phyloP scores from a whole-genome alignment of 2,113 vertebrate species.

The Alectura lathami region DNA sequence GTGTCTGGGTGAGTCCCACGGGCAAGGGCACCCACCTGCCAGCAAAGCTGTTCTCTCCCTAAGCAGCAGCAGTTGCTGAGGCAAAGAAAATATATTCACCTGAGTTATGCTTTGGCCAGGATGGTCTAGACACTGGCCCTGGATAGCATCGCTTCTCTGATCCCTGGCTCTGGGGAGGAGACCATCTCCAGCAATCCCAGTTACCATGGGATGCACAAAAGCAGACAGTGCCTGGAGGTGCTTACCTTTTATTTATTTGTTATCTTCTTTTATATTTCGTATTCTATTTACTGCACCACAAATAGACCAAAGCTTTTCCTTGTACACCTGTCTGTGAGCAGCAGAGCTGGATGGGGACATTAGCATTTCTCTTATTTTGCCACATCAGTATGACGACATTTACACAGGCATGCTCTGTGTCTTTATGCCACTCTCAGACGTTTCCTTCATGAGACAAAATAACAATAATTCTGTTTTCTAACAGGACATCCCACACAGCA shows the following conservation, averaged over 20 bases:
- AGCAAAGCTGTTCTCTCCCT: neutral
- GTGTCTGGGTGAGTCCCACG: neutral
- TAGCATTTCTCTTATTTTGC: neutral
- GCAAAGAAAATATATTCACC: neutral
- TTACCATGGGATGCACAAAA: neutral
- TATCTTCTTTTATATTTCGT: no score
- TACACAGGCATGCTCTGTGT: neutral
- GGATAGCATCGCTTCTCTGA: rapidly evolving
- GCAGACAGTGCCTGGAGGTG: neutral
- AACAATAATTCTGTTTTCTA: neutral
- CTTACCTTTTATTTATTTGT: neutral
- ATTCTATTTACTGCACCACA: neutral
- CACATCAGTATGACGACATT: neutral
- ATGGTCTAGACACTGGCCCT: neutral
- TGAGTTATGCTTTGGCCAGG: neutral
- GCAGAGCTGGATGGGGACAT: neutral
- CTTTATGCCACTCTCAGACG: neutral
- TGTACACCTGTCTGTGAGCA: rapidly evolving
- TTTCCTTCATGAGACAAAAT: neutral
- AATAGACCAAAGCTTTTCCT: neutral
- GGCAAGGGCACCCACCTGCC: neutral
- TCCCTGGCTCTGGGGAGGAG: rapidly evolving
- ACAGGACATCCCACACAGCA: neutral
- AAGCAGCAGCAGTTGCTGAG: neutral
- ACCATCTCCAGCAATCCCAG: neutral